A percentile compares a stretch with the other conserved stretches of the same genome.
Evolutionary conservation across 2,113 vertebrate genomes (phyloP).

Genomic region (Daubentonia madagascariensis): DNA sequence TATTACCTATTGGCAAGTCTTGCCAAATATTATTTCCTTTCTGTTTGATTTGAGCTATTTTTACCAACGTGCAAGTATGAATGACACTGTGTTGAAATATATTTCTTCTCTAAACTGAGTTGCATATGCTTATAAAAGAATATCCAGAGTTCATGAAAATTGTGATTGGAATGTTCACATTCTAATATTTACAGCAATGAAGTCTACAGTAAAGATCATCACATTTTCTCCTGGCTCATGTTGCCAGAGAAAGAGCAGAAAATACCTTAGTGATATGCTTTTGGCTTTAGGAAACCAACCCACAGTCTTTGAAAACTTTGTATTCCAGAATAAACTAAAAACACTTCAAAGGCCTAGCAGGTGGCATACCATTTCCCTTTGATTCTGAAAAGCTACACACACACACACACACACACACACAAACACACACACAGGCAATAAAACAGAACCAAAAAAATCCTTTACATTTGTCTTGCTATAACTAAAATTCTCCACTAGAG

Average conservation of each 20-base stretch:
- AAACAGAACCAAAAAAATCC: neutral
- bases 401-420: neutral
- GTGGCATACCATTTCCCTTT: neutral
- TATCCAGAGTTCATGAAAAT: neutral
- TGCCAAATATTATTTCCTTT: neutral
- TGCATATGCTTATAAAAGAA: neutral
- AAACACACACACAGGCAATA: neutral
- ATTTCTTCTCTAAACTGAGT: neutral
- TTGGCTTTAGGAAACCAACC: neutral
- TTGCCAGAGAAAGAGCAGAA: neutral
- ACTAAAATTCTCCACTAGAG: constrained; percentile 79
- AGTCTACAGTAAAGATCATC: neutral
- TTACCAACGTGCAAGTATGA: neutral
- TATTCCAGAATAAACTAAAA: neutral
- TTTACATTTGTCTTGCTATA: constrained; percentile 16
- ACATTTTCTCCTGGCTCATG: neutral
- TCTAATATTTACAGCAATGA: neutral
- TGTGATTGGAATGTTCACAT: neutral
- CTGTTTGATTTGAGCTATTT: neutral
- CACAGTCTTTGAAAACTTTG: neutral
- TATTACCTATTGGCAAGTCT: neutral
- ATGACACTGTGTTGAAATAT: neutral
- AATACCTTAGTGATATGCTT: neutral
- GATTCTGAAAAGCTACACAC: neutral
- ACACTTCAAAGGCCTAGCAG: neutral